phyloP scores from a whole-genome alignment of 2,113 vertebrate genomes.

The Anser cygnoides region DNA sequence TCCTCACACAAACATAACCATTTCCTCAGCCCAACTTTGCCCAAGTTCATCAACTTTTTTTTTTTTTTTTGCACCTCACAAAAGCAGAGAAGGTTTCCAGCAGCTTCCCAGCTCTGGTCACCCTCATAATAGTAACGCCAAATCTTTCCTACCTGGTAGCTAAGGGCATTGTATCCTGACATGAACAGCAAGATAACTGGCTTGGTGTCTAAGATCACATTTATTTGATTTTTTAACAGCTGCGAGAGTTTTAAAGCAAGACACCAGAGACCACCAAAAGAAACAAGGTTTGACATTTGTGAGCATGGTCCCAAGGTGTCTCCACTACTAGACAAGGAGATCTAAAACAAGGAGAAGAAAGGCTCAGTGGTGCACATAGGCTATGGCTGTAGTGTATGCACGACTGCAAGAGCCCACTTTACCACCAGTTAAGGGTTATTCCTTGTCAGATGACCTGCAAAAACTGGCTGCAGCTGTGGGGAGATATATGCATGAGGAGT shows the following conservation, averaged over 20 bases:
- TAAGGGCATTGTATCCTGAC: neutral
- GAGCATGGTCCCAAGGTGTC: neutral
- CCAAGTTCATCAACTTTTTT: neutral
- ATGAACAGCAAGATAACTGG: neutral
- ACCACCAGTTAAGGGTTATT: neutral
- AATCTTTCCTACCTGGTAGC: neutral
- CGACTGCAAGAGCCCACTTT: neutral
- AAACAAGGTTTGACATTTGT: neutral
- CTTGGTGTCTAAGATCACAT: neutral
- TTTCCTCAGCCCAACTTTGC: neutral
- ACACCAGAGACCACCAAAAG: neutral
- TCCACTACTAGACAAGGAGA: neutral
- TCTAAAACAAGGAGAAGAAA: neutral
- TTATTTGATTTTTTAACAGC: neutral
- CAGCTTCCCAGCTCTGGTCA: neutral
- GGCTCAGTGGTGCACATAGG: fast-evolving
- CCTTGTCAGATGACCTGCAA: neutral
- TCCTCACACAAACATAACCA: neutral
- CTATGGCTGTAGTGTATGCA: neutral
- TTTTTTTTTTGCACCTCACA: neutral
- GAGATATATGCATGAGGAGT: neutral
- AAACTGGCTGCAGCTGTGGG: neutral
- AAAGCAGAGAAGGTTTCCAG: neutral
- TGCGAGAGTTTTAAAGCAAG: neutral
- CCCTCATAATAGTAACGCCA: neutral